phyloP scores from a whole-genome alignment of 2,113 vertebrate species.

The Sinocyclocheilus rhinocerous region DNA sequence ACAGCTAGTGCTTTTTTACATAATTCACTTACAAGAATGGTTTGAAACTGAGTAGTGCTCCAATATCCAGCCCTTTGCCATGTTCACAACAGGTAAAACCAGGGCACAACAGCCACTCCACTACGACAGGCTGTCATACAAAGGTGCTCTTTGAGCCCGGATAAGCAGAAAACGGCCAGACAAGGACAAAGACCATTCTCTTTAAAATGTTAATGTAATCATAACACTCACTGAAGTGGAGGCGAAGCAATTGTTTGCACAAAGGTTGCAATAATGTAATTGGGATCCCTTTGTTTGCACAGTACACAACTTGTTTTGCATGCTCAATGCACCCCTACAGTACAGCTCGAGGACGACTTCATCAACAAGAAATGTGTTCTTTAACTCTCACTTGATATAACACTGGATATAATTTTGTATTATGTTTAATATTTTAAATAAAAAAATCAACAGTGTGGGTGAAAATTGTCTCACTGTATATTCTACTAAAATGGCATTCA shows the following conservation, averaged over 20 bases:
- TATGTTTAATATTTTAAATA: neutral
- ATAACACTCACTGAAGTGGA: conserved; percentile 25
- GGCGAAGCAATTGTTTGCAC: neutral
- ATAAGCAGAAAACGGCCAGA: neutral
- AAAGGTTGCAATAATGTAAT: conserved; percentile 10
- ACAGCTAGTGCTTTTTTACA: conserved; percentile 18
- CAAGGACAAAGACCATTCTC: conserved; percentile 1
- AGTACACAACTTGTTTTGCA: neutral
- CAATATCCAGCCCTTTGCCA: neutral
- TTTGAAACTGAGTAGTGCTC: conserved; percentile 39
- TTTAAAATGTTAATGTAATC: conserved; percentile 41
- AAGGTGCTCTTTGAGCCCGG: neutral
- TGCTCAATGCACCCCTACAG: neutral
- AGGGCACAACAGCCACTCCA: conserved; percentile 10
- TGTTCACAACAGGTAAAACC: neutral
- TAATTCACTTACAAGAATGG: neutral
- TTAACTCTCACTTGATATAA: neutral
- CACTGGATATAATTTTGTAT: neutral
- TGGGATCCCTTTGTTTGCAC: neutral
- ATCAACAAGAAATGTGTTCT: neutral
- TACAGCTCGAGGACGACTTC: neutral
- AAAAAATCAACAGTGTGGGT: neutral
- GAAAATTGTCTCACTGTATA: neutral
- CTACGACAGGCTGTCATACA: neutral
- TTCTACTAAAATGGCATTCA: too few species aligned